phyloP scores from a whole-genome alignment of 30 jellyfish, hydroid and myxozoan genomes.

The Aurelia sp. region DNA sequence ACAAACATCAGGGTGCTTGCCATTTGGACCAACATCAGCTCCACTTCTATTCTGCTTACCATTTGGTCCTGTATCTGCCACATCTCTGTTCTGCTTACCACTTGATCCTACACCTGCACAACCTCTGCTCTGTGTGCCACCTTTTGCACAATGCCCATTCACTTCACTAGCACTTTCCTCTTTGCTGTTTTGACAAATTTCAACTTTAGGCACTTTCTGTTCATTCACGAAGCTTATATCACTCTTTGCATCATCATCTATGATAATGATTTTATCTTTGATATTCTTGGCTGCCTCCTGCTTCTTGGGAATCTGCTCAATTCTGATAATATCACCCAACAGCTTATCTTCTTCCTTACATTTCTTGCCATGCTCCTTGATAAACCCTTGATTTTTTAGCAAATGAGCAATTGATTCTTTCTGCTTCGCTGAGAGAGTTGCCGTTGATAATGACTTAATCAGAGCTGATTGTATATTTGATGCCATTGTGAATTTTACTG shows the following conservation, averaged over 20 bases:
- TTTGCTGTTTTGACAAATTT: constrained; percentile 1
- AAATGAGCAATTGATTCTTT: constrained; percentile 50
- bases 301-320: neutral
- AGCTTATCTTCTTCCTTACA: constrained; percentile 1
- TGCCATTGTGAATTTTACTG: constrained; percentile 30
- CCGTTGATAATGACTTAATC: constrained; percentile 42
- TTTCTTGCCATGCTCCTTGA: neutral
- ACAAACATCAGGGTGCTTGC: too few relatives aligned
- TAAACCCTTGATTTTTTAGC: constrained; percentile 30
- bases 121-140: too few relatives aligned
- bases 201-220: constrained; percentile 17
- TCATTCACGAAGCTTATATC: constrained; percentile 45
- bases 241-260: constrained; percentile 4
- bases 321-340: neutral
- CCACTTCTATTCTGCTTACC: too few relatives aligned
- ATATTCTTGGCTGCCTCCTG: neutral
- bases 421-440: constrained; percentile 60
- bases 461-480: constrained; percentile 49
- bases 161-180: constrained; percentile 1
- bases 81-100: too few relatives aligned
- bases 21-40: too few relatives aligned
- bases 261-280: neutral
- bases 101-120: too few relatives aligned
- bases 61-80: too few relatives aligned
- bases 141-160: constrained; percentile 17